Conservation (phyloP, 2,888 invertebrate genomes). For the Lycia hirtaria region DNA sequence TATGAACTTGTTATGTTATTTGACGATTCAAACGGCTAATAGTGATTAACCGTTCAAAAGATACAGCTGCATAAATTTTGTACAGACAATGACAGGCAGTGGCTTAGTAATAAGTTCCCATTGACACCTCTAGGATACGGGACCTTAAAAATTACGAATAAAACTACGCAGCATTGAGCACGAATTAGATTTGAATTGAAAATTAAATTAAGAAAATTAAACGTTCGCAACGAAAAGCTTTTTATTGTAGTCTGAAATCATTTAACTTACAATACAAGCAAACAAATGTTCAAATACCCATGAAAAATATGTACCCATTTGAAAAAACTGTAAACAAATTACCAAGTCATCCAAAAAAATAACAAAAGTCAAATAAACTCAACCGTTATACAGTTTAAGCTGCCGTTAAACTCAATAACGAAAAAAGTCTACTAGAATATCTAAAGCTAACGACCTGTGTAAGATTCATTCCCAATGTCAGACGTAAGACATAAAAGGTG, state of each 20-base stretch:
- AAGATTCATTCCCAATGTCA: conserved; percentile 30
- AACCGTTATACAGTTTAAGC: conserved; percentile 6
- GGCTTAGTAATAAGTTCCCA: too few species aligned
- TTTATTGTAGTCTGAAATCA: neutral
- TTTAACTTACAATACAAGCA: neutral
- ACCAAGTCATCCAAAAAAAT: conserved; percentile 7
- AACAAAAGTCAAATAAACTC: conserved; percentile 8
- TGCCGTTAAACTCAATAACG: neutral
- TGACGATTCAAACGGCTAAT: too few species aligned
- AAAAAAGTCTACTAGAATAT: conserved; percentile 14
- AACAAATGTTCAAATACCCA: neutral
- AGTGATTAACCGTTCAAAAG: too few species aligned
- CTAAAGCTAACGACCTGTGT: conserved; percentile 27
- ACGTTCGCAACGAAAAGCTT: neutral
- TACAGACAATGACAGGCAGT: too few species aligned
- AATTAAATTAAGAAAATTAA: neutral
- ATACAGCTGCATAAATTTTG: too few species aligned
- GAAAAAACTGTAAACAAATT: conserved; percentile 4
- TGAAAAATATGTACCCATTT: neutral
- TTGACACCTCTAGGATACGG: too few species aligned
- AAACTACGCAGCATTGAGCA: neutral
- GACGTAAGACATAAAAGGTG: conserved; percentile 28
- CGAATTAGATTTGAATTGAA: neutral
- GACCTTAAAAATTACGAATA: neutral
- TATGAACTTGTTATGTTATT: too few species aligned